Evolutionary conservation across 2,113 vertebrate genomes (phyloP).

Genomic region (Pterocles orientalis): DNA sequence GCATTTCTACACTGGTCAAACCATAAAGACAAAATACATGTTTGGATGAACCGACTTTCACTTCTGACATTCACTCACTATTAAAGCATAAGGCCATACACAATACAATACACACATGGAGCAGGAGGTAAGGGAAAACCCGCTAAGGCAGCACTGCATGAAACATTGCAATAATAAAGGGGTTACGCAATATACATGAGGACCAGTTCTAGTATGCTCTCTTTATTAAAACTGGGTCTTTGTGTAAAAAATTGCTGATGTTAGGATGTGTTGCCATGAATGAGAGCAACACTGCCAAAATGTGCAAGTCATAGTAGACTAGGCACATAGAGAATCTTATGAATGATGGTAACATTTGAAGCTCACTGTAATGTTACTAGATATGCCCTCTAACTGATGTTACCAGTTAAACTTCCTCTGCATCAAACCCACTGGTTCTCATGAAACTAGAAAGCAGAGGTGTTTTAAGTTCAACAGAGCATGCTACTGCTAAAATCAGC

Average conservation of each 20-base stretch:
- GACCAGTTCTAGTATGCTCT: neutral
- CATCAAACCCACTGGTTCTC: constrained; percentile 31
- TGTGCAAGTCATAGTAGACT: constrained; percentile 50
- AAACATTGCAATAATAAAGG: neutral
- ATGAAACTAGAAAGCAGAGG: constrained; percentile 57
- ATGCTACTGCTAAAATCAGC: neutral
- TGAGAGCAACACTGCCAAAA: constrained; percentile 33
- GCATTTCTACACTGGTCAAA: neutral
- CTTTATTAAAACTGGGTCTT: constrained; percentile 39
- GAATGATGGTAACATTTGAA: constrained; percentile 44
- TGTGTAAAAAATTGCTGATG: constrained; percentile 48
- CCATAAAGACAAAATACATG: neutral
- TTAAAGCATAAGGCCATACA: neutral
- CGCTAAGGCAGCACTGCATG: neutral
- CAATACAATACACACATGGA: neutral
- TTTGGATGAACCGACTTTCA: neutral
- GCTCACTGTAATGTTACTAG: constrained; percentile 48
- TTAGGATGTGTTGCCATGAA: constrained; percentile 41
- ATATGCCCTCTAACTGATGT: constrained; percentile 52
- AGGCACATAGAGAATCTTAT: constrained; percentile 37
- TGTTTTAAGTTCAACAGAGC: constrained; percentile 63
- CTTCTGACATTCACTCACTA: neutral
- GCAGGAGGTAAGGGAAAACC: neutral
- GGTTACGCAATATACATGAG: neutral
- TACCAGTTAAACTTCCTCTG: constrained; percentile 42